phyloP scores from a whole-genome alignment of 2,888 invertebrate genomes.

The Sarcophaga subvicina region DNA sequence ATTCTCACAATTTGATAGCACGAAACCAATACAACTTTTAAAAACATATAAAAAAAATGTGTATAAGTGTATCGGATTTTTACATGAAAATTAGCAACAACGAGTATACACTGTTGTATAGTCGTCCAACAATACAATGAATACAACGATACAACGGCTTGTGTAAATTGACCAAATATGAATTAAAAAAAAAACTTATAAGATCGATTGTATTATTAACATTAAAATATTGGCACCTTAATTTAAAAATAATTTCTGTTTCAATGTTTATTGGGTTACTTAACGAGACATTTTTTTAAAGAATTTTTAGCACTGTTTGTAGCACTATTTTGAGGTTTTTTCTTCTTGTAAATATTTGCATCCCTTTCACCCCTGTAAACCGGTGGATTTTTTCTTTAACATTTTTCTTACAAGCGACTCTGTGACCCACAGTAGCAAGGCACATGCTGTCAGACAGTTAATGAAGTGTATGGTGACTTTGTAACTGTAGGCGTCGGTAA shows the following conservation, averaged over 20 bases:
- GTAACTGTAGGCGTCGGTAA: slow-evolving; percentile 77
- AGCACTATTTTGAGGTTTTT: slow-evolving; percentile 40
- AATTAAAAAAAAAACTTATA: neutral
- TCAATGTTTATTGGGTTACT: slow-evolving; percentile 6
- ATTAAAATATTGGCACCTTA: neutral
- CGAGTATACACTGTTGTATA: too few species aligned
- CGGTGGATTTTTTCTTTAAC: slow-evolving; percentile 67
- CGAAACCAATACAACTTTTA: too few species aligned
- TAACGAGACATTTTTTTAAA: slow-evolving; percentile 3
- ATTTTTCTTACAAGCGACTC: slow-evolving; percentile 75
- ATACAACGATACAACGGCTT: too few species aligned
- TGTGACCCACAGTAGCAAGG: slow-evolving; percentile 75
- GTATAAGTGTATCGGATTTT: too few species aligned
- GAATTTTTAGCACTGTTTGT: neutral
- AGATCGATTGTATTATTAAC: too few species aligned
- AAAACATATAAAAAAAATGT: too few species aligned
- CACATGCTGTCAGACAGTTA: slow-evolving; percentile 75
- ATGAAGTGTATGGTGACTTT: slow-evolving; percentile 76
- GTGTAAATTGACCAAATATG: too few species aligned
- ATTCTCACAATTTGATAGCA: too few species aligned
- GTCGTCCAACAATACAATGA: too few species aligned
- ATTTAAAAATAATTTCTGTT: neutral
- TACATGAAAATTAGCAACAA: too few species aligned
- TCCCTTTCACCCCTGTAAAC: slow-evolving; percentile 28
- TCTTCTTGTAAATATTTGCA: neutral